Percentiles rank a stretch among this genome's conserved stretches.
Conservation (phyloP, 2,113 vertebrate genomes). For the Pholis gunnellus region DNA sequence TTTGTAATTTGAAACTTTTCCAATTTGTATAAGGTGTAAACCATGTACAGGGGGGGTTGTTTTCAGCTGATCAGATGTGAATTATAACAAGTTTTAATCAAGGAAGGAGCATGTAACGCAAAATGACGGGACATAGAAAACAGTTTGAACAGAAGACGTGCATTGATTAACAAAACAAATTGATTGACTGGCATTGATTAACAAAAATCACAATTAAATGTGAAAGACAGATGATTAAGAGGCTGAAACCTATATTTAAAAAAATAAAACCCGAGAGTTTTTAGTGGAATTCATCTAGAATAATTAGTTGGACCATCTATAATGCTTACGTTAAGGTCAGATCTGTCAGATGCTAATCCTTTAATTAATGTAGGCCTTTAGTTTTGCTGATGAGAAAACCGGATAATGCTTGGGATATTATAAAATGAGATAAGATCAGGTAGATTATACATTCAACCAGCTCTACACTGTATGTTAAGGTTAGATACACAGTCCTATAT, state of each 20-base stretch:
- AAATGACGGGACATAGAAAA: background rate
- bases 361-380: conserved; percentile 36
- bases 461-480: conserved; percentile 11
- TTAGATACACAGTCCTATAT: background rate
- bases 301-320: background rate
- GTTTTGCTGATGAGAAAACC: conserved; percentile 30
- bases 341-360: conserved; percentile 26
- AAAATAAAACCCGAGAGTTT: background rate
- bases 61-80: conserved; percentile 16
- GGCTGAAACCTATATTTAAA: background rate
- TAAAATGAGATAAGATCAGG: conserved; percentile 25
- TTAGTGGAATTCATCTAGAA: background rate
- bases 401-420: conserved; percentile 22
- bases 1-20: conserved; percentile 26
- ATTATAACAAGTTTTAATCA: conserved; percentile 8
- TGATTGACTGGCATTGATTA: background rate
- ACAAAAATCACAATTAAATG: conserved; percentile 6
- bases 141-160: background rate
- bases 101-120: background rate
- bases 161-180: background rate
- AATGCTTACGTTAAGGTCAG: conserved; percentile 8
- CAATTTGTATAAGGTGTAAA: conserved; percentile 1
- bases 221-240: conserved; percentile 12
- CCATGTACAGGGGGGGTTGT: background rate
- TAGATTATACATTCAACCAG: conserved; percentile 1